These are phyloP conservation scores for Lordiphosa andalusiaca DNA, from an alignment of 2,888 invertebrate genomes.

Conservation along the genomic window DNA sequence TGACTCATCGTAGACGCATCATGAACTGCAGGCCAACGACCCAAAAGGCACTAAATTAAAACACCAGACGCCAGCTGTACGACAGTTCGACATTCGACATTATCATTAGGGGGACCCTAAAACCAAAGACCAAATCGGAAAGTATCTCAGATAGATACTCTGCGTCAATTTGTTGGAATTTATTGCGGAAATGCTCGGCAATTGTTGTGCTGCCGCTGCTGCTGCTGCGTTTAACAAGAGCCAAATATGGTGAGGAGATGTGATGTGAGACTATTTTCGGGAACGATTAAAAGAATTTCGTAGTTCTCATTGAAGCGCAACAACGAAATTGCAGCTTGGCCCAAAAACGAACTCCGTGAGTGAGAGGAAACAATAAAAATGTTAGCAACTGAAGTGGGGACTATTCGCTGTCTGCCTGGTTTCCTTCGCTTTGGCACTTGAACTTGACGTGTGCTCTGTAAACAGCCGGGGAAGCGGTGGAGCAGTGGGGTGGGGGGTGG, in stretches of 20 bases:
- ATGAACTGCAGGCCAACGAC: constrained; percentile 68
- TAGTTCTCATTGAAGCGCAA: constrained; percentile 46
- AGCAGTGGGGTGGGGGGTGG: neutral
- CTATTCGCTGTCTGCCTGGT: constrained; percentile 46
- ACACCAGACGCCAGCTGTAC: constrained; percentile 50
- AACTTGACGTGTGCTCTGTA: constrained; percentile 56
- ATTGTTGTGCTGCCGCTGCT: constrained; percentile 64
- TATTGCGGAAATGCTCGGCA: constrained; percentile 63
- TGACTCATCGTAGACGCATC: constrained; percentile 12
- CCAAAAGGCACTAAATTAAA: constrained; percentile 55
- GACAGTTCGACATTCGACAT: constrained; percentile 58
- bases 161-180: constrained; percentile 19
- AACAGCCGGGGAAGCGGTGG: constrained; percentile 11
- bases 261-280: constrained; percentile 26
- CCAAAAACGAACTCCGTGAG: constrained; percentile 11
- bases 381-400: constrained; percentile 57
- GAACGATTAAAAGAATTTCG: constrained; percentile 13
- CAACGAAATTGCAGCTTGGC: constrained; percentile 38
- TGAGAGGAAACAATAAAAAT: constrained; percentile 63
- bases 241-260: constrained; percentile 22
- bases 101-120: constrained; percentile 48
- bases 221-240: constrained; percentile 64
- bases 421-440: constrained; percentile 73
- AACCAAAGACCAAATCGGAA: constrained; percentile 11
- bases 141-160: constrained; percentile 28